These are phyloP conservation scores for Cryptotermes secundus DNA, from an alignment of 1,140 invertebrate species.

Conservation along the genomic window DNA sequence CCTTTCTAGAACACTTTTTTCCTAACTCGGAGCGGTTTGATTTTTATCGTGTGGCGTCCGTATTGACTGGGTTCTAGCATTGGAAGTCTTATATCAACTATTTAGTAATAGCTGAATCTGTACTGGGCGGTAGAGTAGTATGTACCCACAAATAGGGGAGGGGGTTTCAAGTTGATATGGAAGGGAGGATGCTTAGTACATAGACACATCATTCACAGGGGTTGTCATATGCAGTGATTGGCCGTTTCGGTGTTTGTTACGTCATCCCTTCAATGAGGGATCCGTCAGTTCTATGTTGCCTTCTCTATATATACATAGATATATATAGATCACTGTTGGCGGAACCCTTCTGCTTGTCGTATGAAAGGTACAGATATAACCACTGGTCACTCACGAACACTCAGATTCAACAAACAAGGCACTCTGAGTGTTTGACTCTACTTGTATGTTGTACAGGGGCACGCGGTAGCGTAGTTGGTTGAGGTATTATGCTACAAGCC, in stretches of 20 bases:
- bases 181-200: not conserved
- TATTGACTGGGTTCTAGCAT: not conserved
- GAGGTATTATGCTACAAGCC: no score
- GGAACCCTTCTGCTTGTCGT: not conserved
- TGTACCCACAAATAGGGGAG: not conserved
- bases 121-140: not conserved
- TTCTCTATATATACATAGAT: not conserved
- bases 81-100: not conserved
- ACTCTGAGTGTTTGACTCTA: no score
- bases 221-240: conserved; percentile 10
- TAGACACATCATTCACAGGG: not conserved
- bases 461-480: no score
- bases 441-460: no score
- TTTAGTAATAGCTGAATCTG: not conserved
- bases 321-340: not conserved
- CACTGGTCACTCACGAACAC: not conserved
- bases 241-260: not conserved
- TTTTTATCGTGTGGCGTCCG: not conserved
- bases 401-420: no score
- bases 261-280: not conserved
- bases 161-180: no score
- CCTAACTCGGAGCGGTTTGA: not conserved
- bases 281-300: not conserved
- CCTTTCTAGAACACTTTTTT: not conserved
- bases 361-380: not conserved